These are phyloP conservation scores for Picus viridis DNA, from an alignment of 2,797 vertebrate genomes.

Conservation along the genomic window DNA sequence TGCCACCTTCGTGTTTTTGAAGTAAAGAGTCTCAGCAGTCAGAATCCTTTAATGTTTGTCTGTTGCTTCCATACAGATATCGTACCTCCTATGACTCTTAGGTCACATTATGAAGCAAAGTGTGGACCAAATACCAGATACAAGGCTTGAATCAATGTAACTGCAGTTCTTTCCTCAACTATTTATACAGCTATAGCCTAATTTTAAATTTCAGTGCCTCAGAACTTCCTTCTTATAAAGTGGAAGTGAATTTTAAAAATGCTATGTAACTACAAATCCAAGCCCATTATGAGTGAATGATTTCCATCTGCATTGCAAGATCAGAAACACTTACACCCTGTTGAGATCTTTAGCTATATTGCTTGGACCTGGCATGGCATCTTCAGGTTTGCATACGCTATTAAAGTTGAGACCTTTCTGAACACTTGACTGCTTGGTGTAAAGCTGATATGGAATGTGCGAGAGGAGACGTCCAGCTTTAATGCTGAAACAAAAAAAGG, in stretches of 20 bases:
- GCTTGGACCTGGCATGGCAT: slow-evolving; percentile 81
- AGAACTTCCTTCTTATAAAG: neutral
- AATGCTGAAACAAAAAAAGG: slow-evolving; percentile 81
- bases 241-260: neutral
- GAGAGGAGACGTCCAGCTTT: slow-evolving; percentile 92
- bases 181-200: neutral
- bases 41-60: neutral
- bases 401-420: slow-evolving; percentile 88
- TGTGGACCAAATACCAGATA: neutral
- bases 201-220: neutral
- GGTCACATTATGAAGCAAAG: neutral
- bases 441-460: slow-evolving; percentile 93
- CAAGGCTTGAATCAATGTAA: neutral
- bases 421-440: slow-evolving; percentile 85
- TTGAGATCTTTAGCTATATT: slow-evolving; percentile 80
- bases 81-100: neutral
- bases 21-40: neutral
- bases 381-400: slow-evolving; percentile 79
- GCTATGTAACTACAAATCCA: neutral
- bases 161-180: neutral
- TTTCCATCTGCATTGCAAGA: neutral
- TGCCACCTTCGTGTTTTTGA: neutral
- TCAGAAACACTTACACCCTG: slow-evolving; percentile 87
- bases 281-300: neutral
- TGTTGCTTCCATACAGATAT: neutral